Evolutionary conservation across 2,888 invertebrate genomes (phyloP), one percentile per base, ranked within the genome.

Genomic region (Cetonia aurata): DNA sequence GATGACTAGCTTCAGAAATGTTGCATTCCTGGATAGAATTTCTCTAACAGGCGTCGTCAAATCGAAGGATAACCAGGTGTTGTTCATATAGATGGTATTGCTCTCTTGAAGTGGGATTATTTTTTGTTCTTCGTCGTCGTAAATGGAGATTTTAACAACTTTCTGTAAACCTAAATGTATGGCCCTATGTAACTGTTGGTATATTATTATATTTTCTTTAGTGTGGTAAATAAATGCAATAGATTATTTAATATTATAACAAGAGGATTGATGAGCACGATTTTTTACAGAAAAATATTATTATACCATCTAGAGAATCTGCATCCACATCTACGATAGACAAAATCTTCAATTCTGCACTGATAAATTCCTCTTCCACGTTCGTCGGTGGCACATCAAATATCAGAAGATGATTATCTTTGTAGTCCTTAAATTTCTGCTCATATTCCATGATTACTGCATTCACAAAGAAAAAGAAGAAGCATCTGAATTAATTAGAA

Each of bases 51-150:
- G 79, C 31, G 74, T 62, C 0, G 84, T 83, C 50, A 85, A 70
- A 69, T 84, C 82, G 70, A 84, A 84, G 0, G 81, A 79, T 31
- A 84, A 67, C 85, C 85, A 85, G 9, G 83, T 83, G 70, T 83
- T 82, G 71, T 84, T 82, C 6, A 75, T 75, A 65, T 83, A 83
- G 37, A 79, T 78, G 31, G 83, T 74, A 59, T 80, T 79, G 4
- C 79, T 73, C 72, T 82, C 78, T 62, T 81, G 77, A 6, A 79
- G 73, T 31, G 75, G 70, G 10, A 78, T 67, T 10, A 81, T 75
- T 67, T 77, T 73, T 52, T 77, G 77, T 4, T 76, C 73, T 12
- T 69, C 70, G 41, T 83, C 81, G 65, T 81, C 79, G 74, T 78
- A 82, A 33, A 80, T 71, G 4, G 80, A 80, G 33, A 83, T 70